phyloP scores from a whole-genome alignment of 1,140 invertebrate genomes.

The Tetragnatha versicolor region DNA sequence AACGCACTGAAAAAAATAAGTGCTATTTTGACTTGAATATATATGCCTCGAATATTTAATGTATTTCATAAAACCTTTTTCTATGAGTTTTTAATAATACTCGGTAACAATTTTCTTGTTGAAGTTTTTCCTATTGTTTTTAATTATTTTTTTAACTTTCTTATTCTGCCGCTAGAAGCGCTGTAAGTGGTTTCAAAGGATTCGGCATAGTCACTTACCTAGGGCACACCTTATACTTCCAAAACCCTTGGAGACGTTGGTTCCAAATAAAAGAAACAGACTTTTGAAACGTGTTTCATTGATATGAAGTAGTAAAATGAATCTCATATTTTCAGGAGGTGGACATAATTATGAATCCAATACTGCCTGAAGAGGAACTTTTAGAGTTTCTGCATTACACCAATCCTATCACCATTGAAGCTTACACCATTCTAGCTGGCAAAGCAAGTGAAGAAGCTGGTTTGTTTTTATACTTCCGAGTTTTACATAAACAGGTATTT shows the following conservation, averaged over 20 bases:
- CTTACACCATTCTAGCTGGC: slow-evolving; percentile 29
- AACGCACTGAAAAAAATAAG: too few species aligned
- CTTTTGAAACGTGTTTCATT: background rate
- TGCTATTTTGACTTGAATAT: too few species aligned
- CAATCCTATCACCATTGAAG: slow-evolving; percentile 38
- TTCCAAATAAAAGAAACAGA: too few species aligned
- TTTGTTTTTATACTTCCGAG: slow-evolving; percentile 30
- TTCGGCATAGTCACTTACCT: background rate
- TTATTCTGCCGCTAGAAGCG: background rate
- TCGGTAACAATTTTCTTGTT: too few species aligned
- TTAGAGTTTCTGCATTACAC: slow-evolving; percentile 13
- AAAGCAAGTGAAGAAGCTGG: slow-evolving; percentile 16
- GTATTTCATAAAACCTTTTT: too few species aligned
- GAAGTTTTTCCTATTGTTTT: too few species aligned
- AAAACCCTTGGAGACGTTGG: background rate
- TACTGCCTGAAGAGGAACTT: background rate
- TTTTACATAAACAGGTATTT: slow-evolving; percentile 22
- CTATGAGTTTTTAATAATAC: too few species aligned
- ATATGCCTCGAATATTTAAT: too few species aligned
- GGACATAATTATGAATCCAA: slow-evolving; percentile 36
- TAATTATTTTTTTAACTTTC: background rate
- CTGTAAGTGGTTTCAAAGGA: background rate
- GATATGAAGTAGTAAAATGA: background rate
- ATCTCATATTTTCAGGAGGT: slow-evolving; percentile 18
- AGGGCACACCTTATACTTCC: background rate